Base-by-base conservation (phyloP, 2,797 vertebrate species). In the Uromys caudimaculatus region DNA sequence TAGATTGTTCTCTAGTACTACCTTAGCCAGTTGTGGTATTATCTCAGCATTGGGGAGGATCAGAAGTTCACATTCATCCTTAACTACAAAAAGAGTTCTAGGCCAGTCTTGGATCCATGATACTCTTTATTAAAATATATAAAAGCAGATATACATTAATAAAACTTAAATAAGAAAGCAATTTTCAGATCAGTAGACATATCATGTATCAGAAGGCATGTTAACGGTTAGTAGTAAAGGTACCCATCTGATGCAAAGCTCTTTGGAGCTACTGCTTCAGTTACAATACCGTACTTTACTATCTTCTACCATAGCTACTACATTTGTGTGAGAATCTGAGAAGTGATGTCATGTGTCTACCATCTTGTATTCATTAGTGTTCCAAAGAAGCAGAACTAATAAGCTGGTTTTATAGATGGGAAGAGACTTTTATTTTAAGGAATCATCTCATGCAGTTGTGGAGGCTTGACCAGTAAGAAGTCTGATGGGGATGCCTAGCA, bases 391-490 rank as follows among this genome's bases (percentile, higher is more conserved):
- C 47, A 93, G 50, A 93, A 58, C 56, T 47, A 82, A n/a, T 67
- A 83, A 82, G 8, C n/a, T n/a, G 7, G 11, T 27, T 32, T 60
- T 69, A 27, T 77, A 41, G 58, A 60, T 35, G 78, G n/a, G 69
- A 60, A 75, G 29, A 86, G 32, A 77, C 73, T 87, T 29, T 87
- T 29, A 50, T 67, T 88, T 94, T 91, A 60, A 94, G 77, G 29
- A 93, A 71, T 54, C 54, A n/a, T 23, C 21, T 91, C 16, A 35
- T 71, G 23, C n/a, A 41, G 0, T 60, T 77, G 12, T 56, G n/a
- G 16, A 94, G 52, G 2, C 41, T 77, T 83, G 44, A 10, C 69
- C 24, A 62, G 52, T 83, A 21, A 29, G 56, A n/a, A 83, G 27
- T 41, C 27, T 52, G 58, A 27, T 50, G 21, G 38, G 4, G 67